These are phyloP conservation scores for Aphrophora alni DNA, from an alignment of 2,888 invertebrate species.

Conservation along the genomic window DNA sequence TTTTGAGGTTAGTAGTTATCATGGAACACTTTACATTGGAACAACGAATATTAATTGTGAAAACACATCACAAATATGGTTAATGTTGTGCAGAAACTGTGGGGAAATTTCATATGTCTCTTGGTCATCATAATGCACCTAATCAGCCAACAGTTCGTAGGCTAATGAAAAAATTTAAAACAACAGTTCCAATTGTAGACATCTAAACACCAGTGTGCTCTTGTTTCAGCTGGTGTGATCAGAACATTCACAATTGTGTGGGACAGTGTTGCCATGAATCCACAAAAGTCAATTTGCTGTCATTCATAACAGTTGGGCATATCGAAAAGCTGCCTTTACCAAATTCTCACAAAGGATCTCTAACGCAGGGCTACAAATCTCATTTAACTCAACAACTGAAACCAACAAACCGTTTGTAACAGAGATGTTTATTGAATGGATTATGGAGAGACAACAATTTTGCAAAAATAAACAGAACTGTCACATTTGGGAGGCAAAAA, in stretches of 20 bases:
- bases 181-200: not conserved
- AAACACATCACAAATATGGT: not conserved
- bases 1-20: too few relatives aligned
- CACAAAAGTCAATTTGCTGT: not conserved
- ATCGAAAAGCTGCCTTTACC: not conserved
- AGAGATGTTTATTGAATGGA: not conserved
- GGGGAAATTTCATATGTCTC: not conserved
- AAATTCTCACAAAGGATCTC: not conserved
- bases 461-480: too few relatives aligned
- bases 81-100: constrained; percentile 9
- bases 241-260: not conserved
- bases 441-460: not conserved
- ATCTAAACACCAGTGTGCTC: not conserved
- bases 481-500: too few relatives aligned
- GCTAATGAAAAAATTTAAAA: not conserved
- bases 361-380: not conserved
- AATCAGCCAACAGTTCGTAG: constrained; percentile 18
- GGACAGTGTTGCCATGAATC: not conserved
- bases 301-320: not conserved
- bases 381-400: not conserved
- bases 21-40: too few relatives aligned
- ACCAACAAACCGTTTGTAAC: not conserved
- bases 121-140: not conserved
- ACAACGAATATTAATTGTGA: not conserved
- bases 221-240: constrained; percentile 23